Conservation (phyloP, 2,888 invertebrate genomes). For the Sinotaia quadrata region DNA sequence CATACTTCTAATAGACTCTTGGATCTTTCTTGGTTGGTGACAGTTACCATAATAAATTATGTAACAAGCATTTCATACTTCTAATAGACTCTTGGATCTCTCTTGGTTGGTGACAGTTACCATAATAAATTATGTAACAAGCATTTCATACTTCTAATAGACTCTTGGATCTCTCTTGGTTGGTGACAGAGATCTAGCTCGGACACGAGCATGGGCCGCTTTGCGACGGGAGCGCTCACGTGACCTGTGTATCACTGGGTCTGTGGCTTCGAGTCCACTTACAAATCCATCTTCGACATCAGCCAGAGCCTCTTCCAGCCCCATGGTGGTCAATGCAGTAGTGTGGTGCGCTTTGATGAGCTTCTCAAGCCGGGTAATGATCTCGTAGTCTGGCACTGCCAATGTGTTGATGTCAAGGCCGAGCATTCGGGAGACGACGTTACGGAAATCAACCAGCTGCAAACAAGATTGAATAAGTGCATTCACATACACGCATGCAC, state of each 20-base stretch:
- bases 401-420: constrained; percentile 71
- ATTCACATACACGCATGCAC: too few relatives aligned
- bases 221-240: constrained; percentile 50
- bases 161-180: constrained; percentile 59
- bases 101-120: constrained; percentile 55
- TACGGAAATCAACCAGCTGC: constrained; percentile 72
- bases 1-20: too few relatives aligned
- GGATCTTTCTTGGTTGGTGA: too few relatives aligned
- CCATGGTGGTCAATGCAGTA: constrained; percentile 59
- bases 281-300: constrained; percentile 66
- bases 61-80: background rate
- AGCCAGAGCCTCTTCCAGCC: constrained; percentile 64
- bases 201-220: constrained; percentile 40
- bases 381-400: constrained; percentile 73
- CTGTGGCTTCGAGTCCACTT: constrained; percentile 42
- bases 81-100: constrained; percentile 63
- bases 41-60: too few relatives aligned
- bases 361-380: constrained; percentile 72
- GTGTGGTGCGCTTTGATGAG: constrained; percentile 70
- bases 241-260: constrained; percentile 47
- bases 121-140: background rate
- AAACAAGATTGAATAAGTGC: constrained; percentile 37
- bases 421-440: constrained; percentile 71
- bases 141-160: constrained; percentile 48
- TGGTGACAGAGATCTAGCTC: constrained; percentile 66